Evolutionary conservation across 1,140 invertebrate species (phyloP), one percentile per base, ranked within the genome.

Genomic region (Heliothis virescens): DNA sequence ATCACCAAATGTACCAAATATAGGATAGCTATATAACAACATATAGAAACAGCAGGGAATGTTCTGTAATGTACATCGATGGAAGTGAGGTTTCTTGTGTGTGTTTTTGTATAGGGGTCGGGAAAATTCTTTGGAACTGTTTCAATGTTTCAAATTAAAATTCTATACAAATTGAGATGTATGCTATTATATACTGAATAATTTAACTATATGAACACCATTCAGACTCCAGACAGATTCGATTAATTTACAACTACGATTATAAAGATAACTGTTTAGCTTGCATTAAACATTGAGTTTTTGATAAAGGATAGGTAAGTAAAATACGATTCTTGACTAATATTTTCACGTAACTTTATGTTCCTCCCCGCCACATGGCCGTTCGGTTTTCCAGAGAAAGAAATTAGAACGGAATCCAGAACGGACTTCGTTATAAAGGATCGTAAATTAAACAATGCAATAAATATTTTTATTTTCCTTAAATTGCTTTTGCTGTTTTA

Each of bases 371-470:
- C 12, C 18, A 26, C 18, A 71, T 53, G 10, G 4, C 13, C 16
- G 5, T n/a, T 29, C 15, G 2, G 48, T 71, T 71, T 15, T 29
- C 67, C 67, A n/a, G 47, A 52, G 48, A 65, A 26, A 76, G 48
- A 76, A 76, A 76, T 76, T 53, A 63, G 60, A 65, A 53, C 47
- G 15, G 47, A 63, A 75, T 41, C 7, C 26, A n/a, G 18, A 29
- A 52, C 67, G 52, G 48, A 71, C 67, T 59, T 63, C 16, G 57
- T 21, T 75, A 48, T 63, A 75, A 75, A 52, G 73, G 60, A 76
- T 76, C 74, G 59, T 76, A 76, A 76, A 76, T 76, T 65, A 65
- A 76, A 65, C 74, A 76, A 76, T 76, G 74, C 74, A 53, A 76
- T 76, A 76, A 76, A 76, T 76, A 65, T 65, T 76, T 76, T 76